A percentile compares a stretch with the other conserved stretches of the same genome.
These are phyloP conservation scores for Acholoe squamosa DNA, from an alignment of 2,888 invertebrate species.

Conservation along the genomic window DNA sequence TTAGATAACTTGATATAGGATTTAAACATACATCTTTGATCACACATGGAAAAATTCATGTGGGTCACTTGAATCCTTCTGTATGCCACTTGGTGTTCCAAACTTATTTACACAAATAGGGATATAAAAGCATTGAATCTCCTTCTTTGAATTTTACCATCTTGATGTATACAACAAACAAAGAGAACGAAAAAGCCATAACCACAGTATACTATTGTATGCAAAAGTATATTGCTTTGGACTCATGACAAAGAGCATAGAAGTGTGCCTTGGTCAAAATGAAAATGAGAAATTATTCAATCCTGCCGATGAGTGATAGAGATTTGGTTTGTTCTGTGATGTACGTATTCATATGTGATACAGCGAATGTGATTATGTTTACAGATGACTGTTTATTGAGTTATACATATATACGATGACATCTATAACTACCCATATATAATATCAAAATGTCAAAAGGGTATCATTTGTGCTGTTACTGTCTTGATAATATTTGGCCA, in stretches of 20 bases:
- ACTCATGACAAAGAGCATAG: not conserved
- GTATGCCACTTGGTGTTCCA: not conserved
- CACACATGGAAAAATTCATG: too few species aligned
- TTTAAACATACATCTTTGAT: too few species aligned
- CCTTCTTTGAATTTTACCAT: not conserved
- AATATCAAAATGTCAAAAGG: not conserved
- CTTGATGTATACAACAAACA: too few species aligned
- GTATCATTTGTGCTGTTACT: too few species aligned
- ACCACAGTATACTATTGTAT: too few species aligned
- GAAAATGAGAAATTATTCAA: not conserved
- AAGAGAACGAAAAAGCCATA: too few species aligned
- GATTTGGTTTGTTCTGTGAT: slow-evolving; percentile 10
- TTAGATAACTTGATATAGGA: too few species aligned
- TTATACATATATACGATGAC: not conserved
- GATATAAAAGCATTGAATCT: not conserved
- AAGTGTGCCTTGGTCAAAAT: not conserved
- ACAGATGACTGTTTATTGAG: not conserved
- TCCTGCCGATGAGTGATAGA: slow-evolving; percentile 20
- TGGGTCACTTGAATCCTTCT: not conserved
- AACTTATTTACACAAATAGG: not conserved
- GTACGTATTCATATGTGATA: slow-evolving; percentile 33
- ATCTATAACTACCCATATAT: not conserved
- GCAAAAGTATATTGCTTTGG: too few species aligned
- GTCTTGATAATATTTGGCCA: too few species aligned
- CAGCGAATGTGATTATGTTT: not conserved